Base-by-base conservation (phyloP, 2,113 vertebrate genomes). In the Manacus vitellinus region DNA sequence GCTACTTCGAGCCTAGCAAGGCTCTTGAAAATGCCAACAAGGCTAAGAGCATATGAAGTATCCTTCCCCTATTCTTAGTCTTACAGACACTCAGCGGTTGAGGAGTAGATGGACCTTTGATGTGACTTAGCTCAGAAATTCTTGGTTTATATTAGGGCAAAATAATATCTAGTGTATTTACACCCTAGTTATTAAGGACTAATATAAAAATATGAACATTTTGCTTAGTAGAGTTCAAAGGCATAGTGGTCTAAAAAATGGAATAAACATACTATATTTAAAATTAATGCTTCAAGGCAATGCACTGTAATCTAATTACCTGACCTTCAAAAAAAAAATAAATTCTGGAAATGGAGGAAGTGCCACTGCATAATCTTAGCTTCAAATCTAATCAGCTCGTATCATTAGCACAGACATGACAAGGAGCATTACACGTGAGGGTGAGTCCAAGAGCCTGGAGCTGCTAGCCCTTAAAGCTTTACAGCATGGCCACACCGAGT, bases 401-500 rank as follows among this genome's bases (percentile, higher is more conserved):
- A 39, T 13, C 44, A 8, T 13, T 28, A 59, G 21, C 20, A 30
- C 5, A 21, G 62, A 31, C n/a, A 56, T 0, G 25, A 41, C 30
- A 47, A 52, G 68, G 0, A 67, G 43, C 12, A 2, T 10, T 4
- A 12, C 14, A 9, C 1, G 4, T 16, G 21, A 78, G n/a, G 46
- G 41, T 0, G 2, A 39, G 31, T 1, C 0, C 14, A 15, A 44
- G 12, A 10, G 15, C 35, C 68, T 3, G 37, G 61, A 44, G 28
- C 9, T 13, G 28, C 54, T 6, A 12, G 31, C 31, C 58, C 59
- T 9, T 2, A 3, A 3, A 1, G 5, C 51, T 44, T 25, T 54
- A 1, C 52, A 47, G 58, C 54, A 3, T 0, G 2, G 59, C 28
- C 41, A 1, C n/a, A 2, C 1, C 1, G 1, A 22, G 43, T 6